phyloP scores from a whole-genome alignment of 2,113 vertebrate genomes.

The Ciconia maguari region DNA sequence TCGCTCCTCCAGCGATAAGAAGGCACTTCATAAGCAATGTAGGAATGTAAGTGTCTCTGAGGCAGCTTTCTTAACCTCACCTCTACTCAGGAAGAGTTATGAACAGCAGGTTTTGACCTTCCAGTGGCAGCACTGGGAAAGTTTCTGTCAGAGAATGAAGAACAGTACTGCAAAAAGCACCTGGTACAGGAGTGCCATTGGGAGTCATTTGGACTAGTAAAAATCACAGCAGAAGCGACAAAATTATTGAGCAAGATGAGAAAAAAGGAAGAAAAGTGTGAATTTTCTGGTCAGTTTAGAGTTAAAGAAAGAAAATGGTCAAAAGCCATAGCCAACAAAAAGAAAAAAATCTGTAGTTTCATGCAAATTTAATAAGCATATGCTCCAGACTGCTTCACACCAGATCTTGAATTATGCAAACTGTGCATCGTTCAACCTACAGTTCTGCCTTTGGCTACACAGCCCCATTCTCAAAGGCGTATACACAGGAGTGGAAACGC shows the following conservation, averaged over 20 bases:
- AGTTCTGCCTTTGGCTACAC: slow-evolving; percentile 1
- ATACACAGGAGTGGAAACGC: neutral
- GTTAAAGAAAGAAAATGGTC: neutral
- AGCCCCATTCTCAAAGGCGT: neutral
- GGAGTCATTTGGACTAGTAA: neutral
- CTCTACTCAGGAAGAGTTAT: neutral
- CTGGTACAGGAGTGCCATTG: neutral
- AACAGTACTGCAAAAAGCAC: neutral
- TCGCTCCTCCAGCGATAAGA: neutral
- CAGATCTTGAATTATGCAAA: neutral
- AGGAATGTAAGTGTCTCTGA: neutral
- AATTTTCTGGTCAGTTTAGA: neutral
- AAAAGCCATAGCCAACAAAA: neutral
- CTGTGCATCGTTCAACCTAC: neutral
- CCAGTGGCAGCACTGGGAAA: neutral
- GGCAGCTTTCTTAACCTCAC: neutral
- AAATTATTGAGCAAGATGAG: neutral
- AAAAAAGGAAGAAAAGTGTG: neutral
- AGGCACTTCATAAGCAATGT: neutral
- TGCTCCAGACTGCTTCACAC: neutral
- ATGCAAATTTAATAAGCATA: slow-evolving; percentile 48
- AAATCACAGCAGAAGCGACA: neutral
- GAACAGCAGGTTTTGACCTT: neutral
- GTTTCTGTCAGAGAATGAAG: neutral
- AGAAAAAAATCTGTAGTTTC: neutral